phyloP scores from a whole-genome alignment of 2,797 vertebrate genomes.

The Cynodonichthys magdalenae region DNA sequence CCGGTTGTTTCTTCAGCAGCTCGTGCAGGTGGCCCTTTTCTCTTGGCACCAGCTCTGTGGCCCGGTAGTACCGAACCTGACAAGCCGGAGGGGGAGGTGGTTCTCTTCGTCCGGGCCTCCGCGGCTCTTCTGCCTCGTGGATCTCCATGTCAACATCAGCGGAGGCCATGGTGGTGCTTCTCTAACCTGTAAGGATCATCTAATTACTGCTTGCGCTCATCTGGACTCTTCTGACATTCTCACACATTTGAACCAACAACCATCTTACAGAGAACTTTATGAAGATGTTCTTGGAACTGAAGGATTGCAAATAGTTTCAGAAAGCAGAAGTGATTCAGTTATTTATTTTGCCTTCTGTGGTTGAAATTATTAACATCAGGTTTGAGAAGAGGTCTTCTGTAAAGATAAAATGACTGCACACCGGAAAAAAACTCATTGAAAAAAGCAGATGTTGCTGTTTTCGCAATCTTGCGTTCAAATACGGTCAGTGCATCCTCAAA shows the following conservation, averaged over 20 bases:
- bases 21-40: slow-evolving; percentile 41
- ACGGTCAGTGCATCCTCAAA: too few species aligned
- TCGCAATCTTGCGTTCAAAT: too few species aligned
- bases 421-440: too few species aligned
- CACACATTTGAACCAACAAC: too few species aligned
- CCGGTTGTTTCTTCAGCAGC: slow-evolving; percentile 71
- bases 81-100: neutral
- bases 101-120: neutral
- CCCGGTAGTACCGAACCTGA: slow-evolving; percentile 54
- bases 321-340: too few species aligned
- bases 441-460: neutral
- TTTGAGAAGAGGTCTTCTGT: neutral
- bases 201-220: neutral
- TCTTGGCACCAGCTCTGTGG: slow-evolving; percentile 39
- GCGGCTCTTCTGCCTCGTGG: neutral
- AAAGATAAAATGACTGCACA: too few species aligned
- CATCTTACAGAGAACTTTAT: too few species aligned
- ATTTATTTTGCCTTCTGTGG: too few species aligned
- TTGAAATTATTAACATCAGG: too few species aligned
- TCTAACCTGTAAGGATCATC: slow-evolving; percentile 17
- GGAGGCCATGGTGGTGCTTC: slow-evolving; percentile 71
- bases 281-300: too few species aligned
- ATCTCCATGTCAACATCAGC: slow-evolving; percentile 66
- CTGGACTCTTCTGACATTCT: too few species aligned
- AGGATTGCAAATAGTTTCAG: too few species aligned